phyloP scores from a whole-genome alignment of 2,888 invertebrate genomes.

The Dryomyza anilis region DNA sequence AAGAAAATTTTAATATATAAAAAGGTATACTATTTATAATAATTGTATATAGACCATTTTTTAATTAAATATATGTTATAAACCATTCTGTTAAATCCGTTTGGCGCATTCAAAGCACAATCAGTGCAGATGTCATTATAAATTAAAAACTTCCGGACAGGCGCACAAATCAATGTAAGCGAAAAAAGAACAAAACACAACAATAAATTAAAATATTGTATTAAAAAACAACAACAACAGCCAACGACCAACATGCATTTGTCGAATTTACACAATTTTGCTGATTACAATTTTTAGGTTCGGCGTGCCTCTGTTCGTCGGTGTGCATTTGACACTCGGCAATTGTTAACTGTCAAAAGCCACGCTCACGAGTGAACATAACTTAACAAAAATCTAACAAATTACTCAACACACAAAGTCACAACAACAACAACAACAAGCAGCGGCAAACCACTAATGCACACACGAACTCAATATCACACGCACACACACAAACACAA shows the following conservation, averaged over 20 bases:
- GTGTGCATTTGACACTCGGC: not conserved
- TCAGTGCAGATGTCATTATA: conserved; percentile 3
- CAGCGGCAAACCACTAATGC: not conserved
- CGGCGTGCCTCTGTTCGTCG: not conserved
- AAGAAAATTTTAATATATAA: too few relatives aligned
- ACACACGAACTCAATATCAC: not conserved
- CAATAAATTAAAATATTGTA: not conserved
- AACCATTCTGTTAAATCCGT: too few relatives aligned
- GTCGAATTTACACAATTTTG: not conserved
- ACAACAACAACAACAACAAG: not conserved
- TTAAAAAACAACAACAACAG: not conserved
- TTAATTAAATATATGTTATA: too few relatives aligned
- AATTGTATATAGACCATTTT: too few relatives aligned
- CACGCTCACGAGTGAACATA: not conserved
- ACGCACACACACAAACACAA: not conserved
- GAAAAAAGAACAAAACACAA: not conserved
- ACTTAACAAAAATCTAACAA: conserved; percentile 1
- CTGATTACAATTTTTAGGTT: too few relatives aligned
- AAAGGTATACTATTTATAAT: too few relatives aligned
- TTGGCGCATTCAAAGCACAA: too few relatives aligned
- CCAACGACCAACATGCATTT: not conserved
- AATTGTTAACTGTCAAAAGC: conserved; percentile 6
- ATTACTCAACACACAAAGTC: not conserved
- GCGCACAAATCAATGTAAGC: conserved; percentile 10
- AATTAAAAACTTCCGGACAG: conserved; percentile 4